Percentiles rank a stretch among this genome's conserved stretches.
These are phyloP conservation scores for Nomada fucata DNA, from an alignment of 2,888 invertebrate genomes.

Conservation along the genomic window DNA sequence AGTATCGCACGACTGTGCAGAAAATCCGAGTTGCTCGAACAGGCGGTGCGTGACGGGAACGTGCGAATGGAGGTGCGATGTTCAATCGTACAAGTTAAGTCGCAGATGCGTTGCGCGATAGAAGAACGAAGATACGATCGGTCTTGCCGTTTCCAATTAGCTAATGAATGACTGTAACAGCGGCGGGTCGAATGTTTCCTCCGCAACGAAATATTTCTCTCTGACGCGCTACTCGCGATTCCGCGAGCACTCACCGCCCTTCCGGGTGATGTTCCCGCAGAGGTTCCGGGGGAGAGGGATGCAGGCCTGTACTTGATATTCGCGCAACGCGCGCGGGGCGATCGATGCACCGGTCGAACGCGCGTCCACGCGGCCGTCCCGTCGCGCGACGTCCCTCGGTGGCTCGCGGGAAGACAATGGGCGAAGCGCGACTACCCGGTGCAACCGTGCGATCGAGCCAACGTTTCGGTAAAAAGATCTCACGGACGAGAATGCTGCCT, in stretches of 20 bases:
- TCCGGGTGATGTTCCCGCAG: no score
- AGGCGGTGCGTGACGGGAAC: slow-evolving; percentile 60
- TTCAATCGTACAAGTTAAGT: background rate
- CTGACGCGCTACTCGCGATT: slow-evolving; percentile 2
- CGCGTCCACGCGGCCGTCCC: background rate
- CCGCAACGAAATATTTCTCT: background rate
- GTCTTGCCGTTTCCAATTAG: no score
- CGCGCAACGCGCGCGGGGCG: background rate
- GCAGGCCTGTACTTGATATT: slow-evolving; percentile 4
- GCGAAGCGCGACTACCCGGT: slow-evolving; percentile 8
- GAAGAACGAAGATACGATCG: no score
- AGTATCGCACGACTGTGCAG: slow-evolving; percentile 16
- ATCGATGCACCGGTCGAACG: background rate
- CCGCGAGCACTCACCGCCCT: background rate
- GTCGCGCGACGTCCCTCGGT: slow-evolving; percentile 33
- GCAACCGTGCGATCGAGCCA: background rate
- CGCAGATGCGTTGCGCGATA: background rate
- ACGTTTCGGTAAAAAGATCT: slow-evolving; percentile 3
- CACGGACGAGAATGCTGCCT: slow-evolving; percentile 7
- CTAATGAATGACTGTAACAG: no score
- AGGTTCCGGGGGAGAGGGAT: background rate
- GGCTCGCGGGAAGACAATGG: slow-evolving; percentile 18
- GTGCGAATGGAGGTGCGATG: background rate
- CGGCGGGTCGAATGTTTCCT: background rate
- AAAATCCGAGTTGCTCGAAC: slow-evolving; percentile 67